Base-by-base conservation (phyloP, 2,888 invertebrate species). In the Eubasilissa splendida region DNA sequence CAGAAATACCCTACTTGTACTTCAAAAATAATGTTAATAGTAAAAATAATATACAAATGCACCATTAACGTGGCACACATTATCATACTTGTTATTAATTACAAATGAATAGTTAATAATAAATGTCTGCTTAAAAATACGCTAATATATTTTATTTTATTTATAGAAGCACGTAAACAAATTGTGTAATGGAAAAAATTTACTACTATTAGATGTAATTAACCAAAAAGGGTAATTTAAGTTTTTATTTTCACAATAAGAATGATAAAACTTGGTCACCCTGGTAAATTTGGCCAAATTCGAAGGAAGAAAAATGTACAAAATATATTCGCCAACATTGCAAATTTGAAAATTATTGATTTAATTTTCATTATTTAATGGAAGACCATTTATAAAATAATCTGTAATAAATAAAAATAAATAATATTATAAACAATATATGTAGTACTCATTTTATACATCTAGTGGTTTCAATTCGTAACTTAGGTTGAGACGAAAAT, bases 321-420 rank as follows among this genome's bases (percentile, higher is more conserved):
- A 22, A n/a, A n/a, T 60, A 60, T n/a, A 60, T 22, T 60, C n/a
- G 56, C 56, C 42, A 71, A 71, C 31, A 71, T 71, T 33, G 54
- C 71, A 54, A 11, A 71, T 71, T 71, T 12, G 31, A 70, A 42
- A 52, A 10, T 22, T 63, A 10, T 14, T 31, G 8, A 68, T n/a
- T 52, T 52, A n/a, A 42, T 70, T 59, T 71, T 33, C 14, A 4
- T 54, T 54, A 56, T 52, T 59, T 22, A 75, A 53, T 60, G 75
- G 75, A 75, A 75, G 60, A 75, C 75, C 75, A 75, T 75, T 75
- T 75, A 75, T 75, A 60, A 75, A 75, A 75, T 60, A 75, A 75
- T 75, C 60, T 60, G 60, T 60, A 75, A 75, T 75, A 75, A 74
- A 74, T 74, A 59, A 74, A 22, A 74, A 74, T 74, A 74, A 75